Evolutionary conservation across 2,888 invertebrate genomes (phyloP), one percentile per base, ranked within the genome.

Genomic region (Hydriomena furcata): DNA sequence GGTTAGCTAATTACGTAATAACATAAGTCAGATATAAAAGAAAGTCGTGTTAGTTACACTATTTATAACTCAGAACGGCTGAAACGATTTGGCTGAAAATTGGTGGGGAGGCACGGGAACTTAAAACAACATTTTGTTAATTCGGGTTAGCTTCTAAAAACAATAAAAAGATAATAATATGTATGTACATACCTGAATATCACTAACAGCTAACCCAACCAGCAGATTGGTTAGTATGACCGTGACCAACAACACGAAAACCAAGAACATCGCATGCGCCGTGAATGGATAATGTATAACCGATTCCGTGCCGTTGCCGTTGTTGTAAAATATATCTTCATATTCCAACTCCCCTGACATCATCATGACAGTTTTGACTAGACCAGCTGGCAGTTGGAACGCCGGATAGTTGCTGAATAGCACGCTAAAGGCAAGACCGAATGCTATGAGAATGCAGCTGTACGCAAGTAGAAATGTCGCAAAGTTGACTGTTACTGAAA

Each of bases 321-420:
- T 90, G 28, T 87, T 90, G 62, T 94, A 96, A 73, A 96, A 96
- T 56, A 96, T 94, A 65, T 96, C 96, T 73, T 96, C 96, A 61
- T 95, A 96, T 73, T 96, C 96, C 37, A 96, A 75, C 76, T 97
- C 96, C 0, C 96, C 96, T 0, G 96, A 95, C 96, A 97, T 96
- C 96, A 97, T 96, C 65, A 96, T 94, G 7, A 96, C 92, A 0
- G 95, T 95, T 82, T 96, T 96, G 0, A 96, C 82, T 0, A 96
- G 70, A 0, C 93, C 92, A 42, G 92, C 91, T 0, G 92, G 86
- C 1, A 95, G 91, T 60, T 93, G 92, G 72, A 95, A 96, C 0
- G 96, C 92, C 20, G 93, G 92, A 70, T 95, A 95, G 66, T 95
- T 94, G 35, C 94, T 93, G 71, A 96, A 96, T 3, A 97, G 82